Evolutionary conservation across 1,140 invertebrate genomes (phyloP).

Genomic region (Solen grandis): DNA sequence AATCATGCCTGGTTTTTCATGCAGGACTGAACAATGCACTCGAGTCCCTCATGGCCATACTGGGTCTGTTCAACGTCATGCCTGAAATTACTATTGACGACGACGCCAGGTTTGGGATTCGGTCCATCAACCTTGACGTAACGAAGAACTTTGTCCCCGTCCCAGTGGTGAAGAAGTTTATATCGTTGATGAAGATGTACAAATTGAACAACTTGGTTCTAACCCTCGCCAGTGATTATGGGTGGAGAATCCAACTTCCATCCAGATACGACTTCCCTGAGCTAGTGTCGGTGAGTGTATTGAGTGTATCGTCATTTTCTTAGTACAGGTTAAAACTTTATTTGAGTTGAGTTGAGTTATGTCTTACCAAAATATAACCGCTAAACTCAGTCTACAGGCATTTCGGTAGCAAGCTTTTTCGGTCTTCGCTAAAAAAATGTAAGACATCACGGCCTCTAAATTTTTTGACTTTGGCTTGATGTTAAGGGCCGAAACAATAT

Average conservation of each 20-base stretch:
- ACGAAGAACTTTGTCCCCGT: slow-evolving; percentile 2
- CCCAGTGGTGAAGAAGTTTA: neutral
- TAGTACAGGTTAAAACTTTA: no score
- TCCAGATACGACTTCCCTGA: neutral
- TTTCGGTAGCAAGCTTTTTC: no score
- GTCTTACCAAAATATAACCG: no score
- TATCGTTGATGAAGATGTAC: slow-evolving; percentile 23
- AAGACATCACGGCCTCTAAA: no score
- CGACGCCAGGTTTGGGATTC: neutral
- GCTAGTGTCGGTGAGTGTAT: slow-evolving; percentile 1
- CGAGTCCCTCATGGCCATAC: neutral
- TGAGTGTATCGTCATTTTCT: no score
- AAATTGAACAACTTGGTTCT: slow-evolving; percentile 20
- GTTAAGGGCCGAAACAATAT: no score
- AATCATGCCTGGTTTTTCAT: neutral
- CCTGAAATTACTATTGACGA: neutral
- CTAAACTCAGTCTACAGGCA: no score
- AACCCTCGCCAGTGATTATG: slow-evolving; percentile 7
- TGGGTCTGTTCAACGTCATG: neutral
- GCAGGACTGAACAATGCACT: slow-evolving; percentile 20
- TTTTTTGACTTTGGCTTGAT: no score
- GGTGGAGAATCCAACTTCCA: slow-evolving; percentile 5
- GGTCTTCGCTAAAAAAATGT: no score
- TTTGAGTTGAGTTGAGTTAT: no score
- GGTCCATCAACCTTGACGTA: slow-evolving; percentile 2